These are phyloP conservation scores for Pharmacophagus antenor DNA, from an alignment of 2,888 invertebrate genomes.

Conservation along the genomic window DNA sequence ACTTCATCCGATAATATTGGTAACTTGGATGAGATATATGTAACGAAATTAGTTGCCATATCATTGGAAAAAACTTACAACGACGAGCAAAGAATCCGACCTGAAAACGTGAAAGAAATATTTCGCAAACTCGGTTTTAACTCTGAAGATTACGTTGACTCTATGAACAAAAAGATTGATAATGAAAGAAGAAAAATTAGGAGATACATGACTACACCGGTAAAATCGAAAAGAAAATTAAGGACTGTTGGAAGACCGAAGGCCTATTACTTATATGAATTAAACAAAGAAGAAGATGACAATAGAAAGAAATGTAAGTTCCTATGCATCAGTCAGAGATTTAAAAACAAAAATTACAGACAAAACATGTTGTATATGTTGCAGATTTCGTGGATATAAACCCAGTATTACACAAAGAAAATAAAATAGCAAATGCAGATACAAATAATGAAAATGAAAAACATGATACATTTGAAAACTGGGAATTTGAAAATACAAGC, in stretches of 20 bases:
- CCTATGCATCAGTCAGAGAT: neutral
- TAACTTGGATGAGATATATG: slow-evolving; percentile 58
- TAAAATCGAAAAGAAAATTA: slow-evolving; percentile 16
- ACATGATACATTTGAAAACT: neutral
- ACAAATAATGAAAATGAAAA: neutral
- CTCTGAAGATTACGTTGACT: slow-evolving; percentile 7
- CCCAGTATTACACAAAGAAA: slow-evolving; percentile 9
- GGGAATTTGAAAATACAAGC: neutral
- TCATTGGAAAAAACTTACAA: slow-evolving; percentile 46
- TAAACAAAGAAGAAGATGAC: slow-evolving; percentile 20
- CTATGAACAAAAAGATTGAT: slow-evolving; percentile 16
- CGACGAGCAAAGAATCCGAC: slow-evolving; percentile 41
- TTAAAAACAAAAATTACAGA: slow-evolving; percentile 4
- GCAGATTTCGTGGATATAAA: slow-evolving; percentile 20
- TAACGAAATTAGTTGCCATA: slow-evolving; percentile 58
- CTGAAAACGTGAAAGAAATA: slow-evolving; percentile 50
- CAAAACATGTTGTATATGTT: slow-evolving; percentile 17
- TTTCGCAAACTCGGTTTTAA: slow-evolving; percentile 35
- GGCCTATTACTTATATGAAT: slow-evolving; percentile 25
- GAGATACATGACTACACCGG: slow-evolving; percentile 8
- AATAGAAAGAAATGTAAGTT: slow-evolving; percentile 25
- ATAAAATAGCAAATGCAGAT: neutral
- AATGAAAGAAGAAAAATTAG: slow-evolving; percentile 26
- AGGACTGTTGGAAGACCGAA: slow-evolving; percentile 27
- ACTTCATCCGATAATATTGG: slow-evolving; percentile 47